Base-by-base conservation (phyloP, 2,797 vertebrate species). In the Sebastes cheni region DNA sequence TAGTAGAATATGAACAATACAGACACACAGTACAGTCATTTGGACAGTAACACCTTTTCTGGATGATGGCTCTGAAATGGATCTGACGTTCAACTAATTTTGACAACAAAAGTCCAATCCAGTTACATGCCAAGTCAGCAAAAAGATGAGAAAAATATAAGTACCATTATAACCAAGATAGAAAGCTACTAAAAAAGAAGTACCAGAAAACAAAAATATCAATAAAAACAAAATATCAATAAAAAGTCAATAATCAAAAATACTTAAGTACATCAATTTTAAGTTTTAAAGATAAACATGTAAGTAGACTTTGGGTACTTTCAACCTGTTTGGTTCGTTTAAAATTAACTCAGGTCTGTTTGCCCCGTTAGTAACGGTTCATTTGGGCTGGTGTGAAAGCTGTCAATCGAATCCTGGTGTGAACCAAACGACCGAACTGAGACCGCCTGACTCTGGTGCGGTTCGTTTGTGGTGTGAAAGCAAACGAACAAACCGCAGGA, bases 1-100 rank as follows among this genome's bases (percentile, higher is more conserved):
- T 89, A 89, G 90, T 88, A 79, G 25, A 69, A 81, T 22, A 59
- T 36, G 20, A 79, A 22, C 23, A 56, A 64, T 32, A 58, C 25
- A 71, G 55, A 69, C 66, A 75, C 6, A 75, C 11, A 69, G 14
- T n/a, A 66, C 69, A 56, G 23, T 34, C 78, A 54, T 80, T 76
- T 29, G 23, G 61, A 77, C 55, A 25, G 73, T 61, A 67, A 80
- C 72, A 66, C 27, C 12, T 61, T 72, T 54, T 46, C 25, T 80
- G 56, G 36, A 60, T 4, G 23, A 30, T 34, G 20, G 23, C 65
- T 56, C 11, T 60, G 5, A 55, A 72, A 66, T 59, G 7, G 14
- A 34, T 59, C 27, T n/a, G 8, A 77, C 3, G 4, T 36, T 78
- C 1, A n/a, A 4, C 9, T 23, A 8, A 14, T 16, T 61, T 27